Evolutionary conservation across 2,888 invertebrate genomes (phyloP).

Genomic region (Troilus luridus): DNA sequence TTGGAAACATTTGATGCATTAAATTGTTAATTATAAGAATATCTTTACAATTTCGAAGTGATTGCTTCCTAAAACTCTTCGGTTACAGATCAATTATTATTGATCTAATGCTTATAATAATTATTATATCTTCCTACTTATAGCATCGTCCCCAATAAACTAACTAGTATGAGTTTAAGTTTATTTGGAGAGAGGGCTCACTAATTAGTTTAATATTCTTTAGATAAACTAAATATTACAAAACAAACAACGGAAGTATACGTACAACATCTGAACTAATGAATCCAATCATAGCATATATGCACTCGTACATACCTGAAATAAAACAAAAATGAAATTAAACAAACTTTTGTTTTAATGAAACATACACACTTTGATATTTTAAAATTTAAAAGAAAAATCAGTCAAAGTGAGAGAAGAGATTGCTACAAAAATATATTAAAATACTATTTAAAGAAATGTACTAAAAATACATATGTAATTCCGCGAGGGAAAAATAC

Average conservation of each 20-base stretch:
- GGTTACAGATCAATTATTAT: neutral
- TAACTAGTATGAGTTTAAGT: neutral
- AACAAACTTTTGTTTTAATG: too few species aligned
- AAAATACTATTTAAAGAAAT: too few species aligned
- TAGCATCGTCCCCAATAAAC: neutral
- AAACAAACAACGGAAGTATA: neutral
- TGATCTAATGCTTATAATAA: too few species aligned
- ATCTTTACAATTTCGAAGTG: neutral
- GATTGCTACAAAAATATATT: too few species aligned
- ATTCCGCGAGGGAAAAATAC: neutral
- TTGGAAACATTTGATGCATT: neutral
- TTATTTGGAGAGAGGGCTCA: neutral
- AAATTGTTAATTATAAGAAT: neutral
- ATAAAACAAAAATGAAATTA: neutral
- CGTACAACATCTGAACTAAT: neutral
- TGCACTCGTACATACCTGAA: neutral
- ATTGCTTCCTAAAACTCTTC: neutral
- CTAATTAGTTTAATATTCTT: neutral
- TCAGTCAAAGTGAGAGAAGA: too few species aligned
- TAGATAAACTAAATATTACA: neutral
- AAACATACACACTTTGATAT: too few species aligned
- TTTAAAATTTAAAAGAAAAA: too few species aligned
- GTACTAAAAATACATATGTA: neutral
- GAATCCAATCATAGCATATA: neutral
- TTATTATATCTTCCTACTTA: neutral